phyloP scores from a whole-genome alignment of 2,113 vertebrate species.

The Pteruthius melanotis region DNA sequence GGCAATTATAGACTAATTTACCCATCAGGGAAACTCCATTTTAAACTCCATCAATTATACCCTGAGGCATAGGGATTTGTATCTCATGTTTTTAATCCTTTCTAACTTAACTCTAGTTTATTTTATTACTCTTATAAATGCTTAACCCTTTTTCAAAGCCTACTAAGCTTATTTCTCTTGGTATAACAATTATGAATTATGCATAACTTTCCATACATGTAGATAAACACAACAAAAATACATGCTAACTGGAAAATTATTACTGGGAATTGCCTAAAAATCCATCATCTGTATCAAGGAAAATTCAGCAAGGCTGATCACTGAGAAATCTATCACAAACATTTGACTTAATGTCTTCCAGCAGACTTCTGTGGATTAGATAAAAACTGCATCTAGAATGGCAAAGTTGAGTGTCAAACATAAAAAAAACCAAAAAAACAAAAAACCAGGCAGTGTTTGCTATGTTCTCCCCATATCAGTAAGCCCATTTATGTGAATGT shows the following conservation, averaged over 20 bases:
- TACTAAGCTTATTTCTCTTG: neutral
- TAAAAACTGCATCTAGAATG: neutral
- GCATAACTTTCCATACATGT: neutral
- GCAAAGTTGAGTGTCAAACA: neutral
- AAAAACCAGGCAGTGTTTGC: neutral
- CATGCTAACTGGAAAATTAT: neutral
- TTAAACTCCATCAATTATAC: conserved; percentile 40
- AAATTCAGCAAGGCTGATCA: neutral
- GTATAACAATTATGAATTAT: neutral
- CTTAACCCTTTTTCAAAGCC: conserved; percentile 25
- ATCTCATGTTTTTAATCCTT: conserved; percentile 35
- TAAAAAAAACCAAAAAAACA: neutral
- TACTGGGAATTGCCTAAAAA: neutral
- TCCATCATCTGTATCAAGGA: neutral
- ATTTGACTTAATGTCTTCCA: neutral
- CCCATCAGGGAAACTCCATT: conserved; percentile 41
- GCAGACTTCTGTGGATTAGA: neutral
- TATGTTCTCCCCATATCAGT: neutral
- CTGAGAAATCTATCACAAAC: neutral
- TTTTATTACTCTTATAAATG: neutral
- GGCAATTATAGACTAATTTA: conserved; percentile 48
- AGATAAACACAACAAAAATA: neutral
- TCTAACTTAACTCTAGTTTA: conserved; percentile 23
- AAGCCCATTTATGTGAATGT: neutral
- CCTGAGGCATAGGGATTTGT: conserved; percentile 18